Evolutionary conservation across 1,140 invertebrate species (phyloP).

Genomic region (Drosophila simulans): DNA sequence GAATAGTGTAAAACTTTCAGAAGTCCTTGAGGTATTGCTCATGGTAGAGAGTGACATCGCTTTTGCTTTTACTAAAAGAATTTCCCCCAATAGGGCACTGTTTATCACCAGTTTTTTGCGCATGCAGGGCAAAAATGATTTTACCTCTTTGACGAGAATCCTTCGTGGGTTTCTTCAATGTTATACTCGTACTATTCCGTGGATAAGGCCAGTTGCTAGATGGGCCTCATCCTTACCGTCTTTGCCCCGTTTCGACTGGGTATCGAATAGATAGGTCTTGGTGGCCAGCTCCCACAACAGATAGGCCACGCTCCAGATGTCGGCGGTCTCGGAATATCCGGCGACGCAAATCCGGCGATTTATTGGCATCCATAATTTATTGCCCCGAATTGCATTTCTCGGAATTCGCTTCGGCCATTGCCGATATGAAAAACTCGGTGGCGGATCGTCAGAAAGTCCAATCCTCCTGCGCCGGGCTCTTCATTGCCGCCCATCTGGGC

Average conservation of each 20-base stretch:
- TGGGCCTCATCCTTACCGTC: slow-evolving; percentile 98
- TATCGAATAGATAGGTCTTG: slow-evolving; percentile 99
- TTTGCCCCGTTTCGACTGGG: slow-evolving; percentile 92
- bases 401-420: slow-evolving; percentile 93
- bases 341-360: slow-evolving; percentile 89
- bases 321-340: slow-evolving; percentile 87
- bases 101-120: no score
- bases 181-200: no score
- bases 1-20: no score
- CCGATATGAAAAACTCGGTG: slow-evolving; percentile 97
- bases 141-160: no score
- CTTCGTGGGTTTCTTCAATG: no score
- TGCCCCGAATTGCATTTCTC: slow-evolving; percentile 95
- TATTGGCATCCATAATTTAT: slow-evolving; percentile 93
- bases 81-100: no score
- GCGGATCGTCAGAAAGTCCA: slow-evolving; percentile 93
- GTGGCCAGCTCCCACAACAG: slow-evolving; percentile 99
- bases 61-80: no score
- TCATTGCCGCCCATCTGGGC: slow-evolving; percentile 93
- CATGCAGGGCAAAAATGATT: no score
- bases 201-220: slow-evolving; percentile 87
- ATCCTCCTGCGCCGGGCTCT: slow-evolving; percentile 94
- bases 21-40: no score
- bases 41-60: no score
- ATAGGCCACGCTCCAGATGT: slow-evolving; percentile 99